Base-by-base conservation (phyloP, 2,888 invertebrate genomes). In the Adelphocoris suturalis region DNA sequence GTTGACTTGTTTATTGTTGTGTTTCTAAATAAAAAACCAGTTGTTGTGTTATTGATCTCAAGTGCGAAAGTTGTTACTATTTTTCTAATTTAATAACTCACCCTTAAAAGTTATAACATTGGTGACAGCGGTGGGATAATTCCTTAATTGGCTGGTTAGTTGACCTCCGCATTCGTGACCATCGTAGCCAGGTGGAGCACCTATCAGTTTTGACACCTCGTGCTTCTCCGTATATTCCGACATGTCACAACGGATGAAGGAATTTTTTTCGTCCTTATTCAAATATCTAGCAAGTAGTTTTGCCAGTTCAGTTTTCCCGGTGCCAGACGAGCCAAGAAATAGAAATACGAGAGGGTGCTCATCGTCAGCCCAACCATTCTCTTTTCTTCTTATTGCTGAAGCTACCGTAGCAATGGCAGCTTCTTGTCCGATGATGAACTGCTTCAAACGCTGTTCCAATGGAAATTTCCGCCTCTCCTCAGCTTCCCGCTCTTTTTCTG, bases 341-440 rank as follows among this genome's bases (percentile, higher is more conserved):
- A 98, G 94, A 93, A 98, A 98, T 19, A 98, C 98, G 47, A 98
- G 94, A 23, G 98, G 98, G 93, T 98, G 98, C 91, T 98, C 97
- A 92, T 97, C 98, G 93, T 98, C 98, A 86, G 96, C 96, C 98
- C 98, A 98, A 48, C 98, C 98, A 94, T 97, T 98, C 94, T 98
- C 97, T 94, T 98, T 98, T 91, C 98, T 94, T 90, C 98, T 94
- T 89, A 98, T 96, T 80, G 97, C 97, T 95, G 97, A 96, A 81
- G 97, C 96, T 12, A 97, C 97, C 81, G 96, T 95, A 89, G 96
- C 95, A 91, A 97, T 97, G 75, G 97, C 96, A 27, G 95, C 96
- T 92, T 96, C 97, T 94, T 98, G 98, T 0, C 98, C 98, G 80
- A 98, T 97, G 92, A 98, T 97, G 92, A 95, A 94, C 93, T 97